phyloP scores from a whole-genome alignment of 1,140 invertebrate genomes.

The Euwallacea fornicatus region DNA sequence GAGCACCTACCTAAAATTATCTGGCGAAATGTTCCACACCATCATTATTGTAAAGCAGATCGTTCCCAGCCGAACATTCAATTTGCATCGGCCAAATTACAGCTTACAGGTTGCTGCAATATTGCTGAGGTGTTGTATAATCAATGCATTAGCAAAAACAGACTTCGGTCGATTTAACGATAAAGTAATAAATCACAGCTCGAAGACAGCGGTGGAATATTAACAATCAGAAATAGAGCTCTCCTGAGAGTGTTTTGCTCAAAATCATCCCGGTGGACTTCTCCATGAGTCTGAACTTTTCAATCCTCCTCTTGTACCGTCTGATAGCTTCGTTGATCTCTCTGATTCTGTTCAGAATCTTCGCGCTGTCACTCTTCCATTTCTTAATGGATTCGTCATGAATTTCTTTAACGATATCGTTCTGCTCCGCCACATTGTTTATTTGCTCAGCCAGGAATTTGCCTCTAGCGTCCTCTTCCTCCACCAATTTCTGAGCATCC shows the following conservation, averaged over 20 bases:
- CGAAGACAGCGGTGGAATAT: no score
- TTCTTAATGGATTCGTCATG: slow-evolving; percentile 46
- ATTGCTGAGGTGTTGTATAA: no score
- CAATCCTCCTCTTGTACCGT: slow-evolving; percentile 32
- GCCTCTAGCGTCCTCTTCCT: slow-evolving; percentile 49
- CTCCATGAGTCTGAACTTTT: slow-evolving; percentile 16
- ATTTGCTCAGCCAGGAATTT: slow-evolving; percentile 49
- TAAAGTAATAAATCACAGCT: no score
- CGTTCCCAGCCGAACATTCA: neutral
- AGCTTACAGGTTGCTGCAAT: no score
- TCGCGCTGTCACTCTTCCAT: slow-evolving; percentile 48
- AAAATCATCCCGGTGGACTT: neutral
- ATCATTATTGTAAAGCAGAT: slow-evolving; percentile 1
- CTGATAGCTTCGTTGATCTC: slow-evolving; percentile 42
- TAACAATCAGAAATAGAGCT: no score
- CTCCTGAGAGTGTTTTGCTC: neutral
- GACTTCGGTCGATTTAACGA: no score
- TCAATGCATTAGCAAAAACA: no score
- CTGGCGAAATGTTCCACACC: neutral
- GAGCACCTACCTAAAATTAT: slow-evolving; percentile 13
- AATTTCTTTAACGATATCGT: slow-evolving; percentile 44
- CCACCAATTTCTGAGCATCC: slow-evolving; percentile 49
- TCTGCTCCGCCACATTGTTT: slow-evolving; percentile 46
- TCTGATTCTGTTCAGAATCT: slow-evolving; percentile 49
- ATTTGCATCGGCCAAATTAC: neutral